Evolutionary conservation across 1,140 invertebrate genomes (phyloP).

Genomic region (Melipona quadrifasciata): DNA sequence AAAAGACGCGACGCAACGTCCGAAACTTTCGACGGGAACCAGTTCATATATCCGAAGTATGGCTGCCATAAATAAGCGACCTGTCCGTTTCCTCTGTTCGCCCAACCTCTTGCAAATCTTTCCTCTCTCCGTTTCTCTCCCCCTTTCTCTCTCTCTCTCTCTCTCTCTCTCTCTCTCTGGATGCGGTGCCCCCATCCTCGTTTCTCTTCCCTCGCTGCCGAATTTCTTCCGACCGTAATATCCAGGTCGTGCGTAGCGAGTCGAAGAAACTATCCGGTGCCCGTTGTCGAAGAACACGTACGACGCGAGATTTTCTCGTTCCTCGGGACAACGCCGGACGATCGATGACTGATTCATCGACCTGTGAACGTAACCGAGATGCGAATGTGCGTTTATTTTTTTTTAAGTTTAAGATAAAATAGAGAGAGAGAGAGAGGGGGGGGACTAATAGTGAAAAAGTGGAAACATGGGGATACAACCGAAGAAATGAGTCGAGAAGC

Average conservation of each 20-base stretch:
- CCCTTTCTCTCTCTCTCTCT: slow-evolving; percentile 18
- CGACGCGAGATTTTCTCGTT: background rate
- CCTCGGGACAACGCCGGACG: background rate
- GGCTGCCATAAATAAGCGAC: slow-evolving; percentile 81
- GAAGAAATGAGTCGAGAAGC: too few relatives aligned
- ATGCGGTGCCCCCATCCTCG: background rate
- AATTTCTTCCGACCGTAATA: slow-evolving; percentile 74
- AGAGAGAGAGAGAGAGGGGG: too few relatives aligned
- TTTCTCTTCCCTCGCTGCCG: slow-evolving; percentile 11
- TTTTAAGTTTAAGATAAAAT: too few relatives aligned
- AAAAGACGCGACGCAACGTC: slow-evolving; percentile 79
- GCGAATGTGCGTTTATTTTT: too few relatives aligned
- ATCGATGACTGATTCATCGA: background rate
- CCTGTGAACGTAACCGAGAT: slow-evolving; percentile 18
- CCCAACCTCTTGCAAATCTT: slow-evolving; percentile 68
- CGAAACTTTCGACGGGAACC: slow-evolving; percentile 81
- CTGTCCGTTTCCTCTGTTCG: slow-evolving; percentile 79
- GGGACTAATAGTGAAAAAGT: too few relatives aligned
- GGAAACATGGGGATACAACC: too few relatives aligned
- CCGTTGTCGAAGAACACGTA: background rate
- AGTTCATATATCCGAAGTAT: slow-evolving; percentile 82
- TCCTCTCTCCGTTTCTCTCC: slow-evolving; percentile 47
- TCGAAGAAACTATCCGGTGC: slow-evolving; percentile 37
- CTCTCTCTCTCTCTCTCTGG: background rate
- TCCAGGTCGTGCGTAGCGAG: slow-evolving; percentile 51